These are phyloP conservation scores for Varanus komodoensis DNA, from an alignment of 2,113 vertebrate species.

Conservation along the genomic window DNA sequence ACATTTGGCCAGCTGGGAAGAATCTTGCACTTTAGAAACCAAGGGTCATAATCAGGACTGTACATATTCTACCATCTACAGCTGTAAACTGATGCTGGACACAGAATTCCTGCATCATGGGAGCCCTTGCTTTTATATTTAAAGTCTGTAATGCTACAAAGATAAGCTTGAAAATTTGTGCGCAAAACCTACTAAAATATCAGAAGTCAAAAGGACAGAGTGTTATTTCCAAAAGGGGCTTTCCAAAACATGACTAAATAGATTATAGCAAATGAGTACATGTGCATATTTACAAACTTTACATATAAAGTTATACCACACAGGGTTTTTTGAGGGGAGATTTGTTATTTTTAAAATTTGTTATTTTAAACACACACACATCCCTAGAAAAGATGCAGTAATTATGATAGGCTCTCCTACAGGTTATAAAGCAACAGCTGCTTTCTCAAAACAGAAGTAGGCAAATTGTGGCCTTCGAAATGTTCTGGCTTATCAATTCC, in stretches of 20 bases:
- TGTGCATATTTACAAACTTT: not conserved
- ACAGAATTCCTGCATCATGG: accelerated
- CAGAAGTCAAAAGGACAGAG: not conserved
- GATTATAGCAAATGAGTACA: not conserved
- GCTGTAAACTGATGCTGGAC: accelerated
- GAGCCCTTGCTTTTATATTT: not conserved
- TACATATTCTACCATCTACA: not conserved
- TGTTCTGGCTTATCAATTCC: too few species aligned
- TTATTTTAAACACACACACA: not conserved
- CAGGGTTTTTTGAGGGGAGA: not conserved
- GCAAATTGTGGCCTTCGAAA: not conserved
- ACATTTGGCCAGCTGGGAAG: not conserved
- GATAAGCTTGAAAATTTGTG: not conserved
- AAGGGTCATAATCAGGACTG: not conserved
- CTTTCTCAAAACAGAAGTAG: not conserved
- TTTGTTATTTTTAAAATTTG: not conserved
- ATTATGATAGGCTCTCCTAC: not conserved
- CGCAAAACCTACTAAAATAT: too few species aligned
- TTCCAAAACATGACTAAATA: not conserved
- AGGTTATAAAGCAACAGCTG: not conserved
- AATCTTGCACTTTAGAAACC: not conserved
- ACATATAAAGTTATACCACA: not conserved
- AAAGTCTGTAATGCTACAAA: not conserved
- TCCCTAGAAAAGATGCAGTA: not conserved
- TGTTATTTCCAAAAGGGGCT: not conserved